A percentile compares a stretch with the other conserved stretches of the same genome.
phyloP scores from a whole-genome alignment of 2,797 vertebrate species.

The Tamandua tetradactyla region DNA sequence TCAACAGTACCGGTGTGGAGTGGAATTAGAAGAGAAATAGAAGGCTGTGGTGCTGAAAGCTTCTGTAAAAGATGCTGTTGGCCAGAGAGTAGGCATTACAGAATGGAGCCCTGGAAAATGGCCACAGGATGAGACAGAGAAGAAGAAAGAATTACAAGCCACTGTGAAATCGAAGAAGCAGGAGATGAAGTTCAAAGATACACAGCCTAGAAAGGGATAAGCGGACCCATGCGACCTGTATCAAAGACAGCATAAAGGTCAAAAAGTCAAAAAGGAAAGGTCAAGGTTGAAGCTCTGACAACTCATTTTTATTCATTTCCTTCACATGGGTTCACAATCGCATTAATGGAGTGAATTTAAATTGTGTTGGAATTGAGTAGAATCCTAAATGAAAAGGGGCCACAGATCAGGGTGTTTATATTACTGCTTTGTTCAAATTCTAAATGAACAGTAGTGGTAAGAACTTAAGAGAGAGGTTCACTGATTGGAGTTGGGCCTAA shows the following conservation, averaged over 20 bases:
- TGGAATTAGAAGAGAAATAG: background rate
- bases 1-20: background rate
- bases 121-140: background rate
- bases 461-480: background rate
- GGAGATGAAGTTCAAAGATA: constrained; percentile 55
- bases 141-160: constrained; percentile 8
- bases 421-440: constrained; percentile 36
- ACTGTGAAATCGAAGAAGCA: constrained; percentile 35
- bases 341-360: constrained; percentile 21
- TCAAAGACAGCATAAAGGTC: constrained; percentile 59
- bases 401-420: constrained; percentile 42
- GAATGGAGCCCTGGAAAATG: background rate
- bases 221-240: constrained; percentile 39
- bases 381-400: constrained; percentile 47
- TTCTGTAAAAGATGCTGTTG: constrained; percentile 31
- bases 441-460: constrained; percentile 47
- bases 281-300: constrained; percentile 59
- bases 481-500: background rate
- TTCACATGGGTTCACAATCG: background rate
- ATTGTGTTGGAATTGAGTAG: constrained; percentile 25
- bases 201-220: constrained; percentile 16
- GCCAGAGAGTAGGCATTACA: background rate
- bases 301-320: constrained; percentile 58
- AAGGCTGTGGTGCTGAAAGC: background rate
- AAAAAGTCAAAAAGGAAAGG: constrained; percentile 63